phyloP scores from a whole-genome alignment of 2,888 invertebrate genomes.

The Altica lythri region DNA sequence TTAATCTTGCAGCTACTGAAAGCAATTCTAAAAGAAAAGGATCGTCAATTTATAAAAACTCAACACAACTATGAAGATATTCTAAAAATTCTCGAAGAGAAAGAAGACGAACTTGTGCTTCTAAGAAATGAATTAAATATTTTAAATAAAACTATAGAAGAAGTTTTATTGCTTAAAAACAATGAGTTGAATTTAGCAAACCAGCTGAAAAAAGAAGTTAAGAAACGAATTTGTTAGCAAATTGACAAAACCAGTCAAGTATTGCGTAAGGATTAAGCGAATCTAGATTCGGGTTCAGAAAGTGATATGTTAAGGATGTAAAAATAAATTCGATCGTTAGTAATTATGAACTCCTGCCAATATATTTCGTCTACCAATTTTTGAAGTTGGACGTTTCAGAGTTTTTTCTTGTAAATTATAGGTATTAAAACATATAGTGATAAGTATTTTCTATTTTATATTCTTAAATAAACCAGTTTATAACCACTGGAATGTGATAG shows the following conservation, averaged over 20 bases:
- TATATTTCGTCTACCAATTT: constrained; percentile 4
- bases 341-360: constrained; percentile 16
- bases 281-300: constrained; percentile 64
- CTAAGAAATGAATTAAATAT: constrained; percentile 45
- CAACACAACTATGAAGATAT: constrained; percentile 46
- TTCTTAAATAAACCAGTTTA: constrained; percentile 24
- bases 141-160: constrained; percentile 35
- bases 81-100: constrained; percentile 43
- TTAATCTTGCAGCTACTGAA: constrained; percentile 48
- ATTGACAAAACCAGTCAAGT: constrained; percentile 80
- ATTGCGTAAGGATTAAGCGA: constrained; percentile 74
- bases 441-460: constrained; percentile 28
- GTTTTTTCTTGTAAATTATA: constrained; percentile 26
- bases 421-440: constrained; percentile 26
- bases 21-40: constrained; percentile 53
- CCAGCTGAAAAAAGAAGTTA: constrained; percentile 79
- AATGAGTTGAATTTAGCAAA: constrained; percentile 71
- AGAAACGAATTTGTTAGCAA: constrained; percentile 81
- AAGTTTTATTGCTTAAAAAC: constrained; percentile 43
- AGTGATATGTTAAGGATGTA: constrained; percentile 46
- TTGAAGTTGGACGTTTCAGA: constrained; percentile 12
- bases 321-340: background rate
- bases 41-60: constrained; percentile 49
- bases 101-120: constrained; percentile 46
- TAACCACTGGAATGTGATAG: constrained; percentile 30